Base-by-base conservation (phyloP, 2,113 vertebrate species). In the Buteo buteo region DNA sequence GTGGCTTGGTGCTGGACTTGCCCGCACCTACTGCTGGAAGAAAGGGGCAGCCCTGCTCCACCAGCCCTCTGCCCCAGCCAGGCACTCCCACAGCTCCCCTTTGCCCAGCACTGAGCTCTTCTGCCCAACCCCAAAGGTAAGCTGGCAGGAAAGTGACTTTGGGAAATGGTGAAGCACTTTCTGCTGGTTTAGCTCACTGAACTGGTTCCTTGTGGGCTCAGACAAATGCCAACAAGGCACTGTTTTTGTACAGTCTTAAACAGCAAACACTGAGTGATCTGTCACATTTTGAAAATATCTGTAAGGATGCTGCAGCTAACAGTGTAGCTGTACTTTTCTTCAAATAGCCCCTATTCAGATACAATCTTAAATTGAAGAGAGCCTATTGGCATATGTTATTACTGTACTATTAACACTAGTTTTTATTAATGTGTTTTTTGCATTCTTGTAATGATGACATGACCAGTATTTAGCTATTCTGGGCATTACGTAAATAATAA, bases 401-500 rank as follows among this genome's bases (percentile, higher is more conserved):
- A 40, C 36, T 6, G 7, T 36, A 44, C 79, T 90, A 71, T 81
- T 88, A 97, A 73, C 26, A 58, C 28, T 66, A 82, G 44, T 24
- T 91, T 94, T 89, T 86, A 66, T 86, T 86, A 72, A 67, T 66
- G 31, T 73, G 21, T 13, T 91, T 94, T 91, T 96, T 90, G 86
- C 24, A 31, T 86, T 93, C 66, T 45, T 66, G 31, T 67, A 44
- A 79, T 84, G 70, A 84, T 50, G 45, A 14, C 22, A 16, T 31
- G 25, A 34, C 45, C 55, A 79, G n/a, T 62, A 44, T 73, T 85
- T 34, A 90, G 32, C 65, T 84, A 3, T 89, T 62, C 76, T 66
- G 55, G 40, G 29, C 25, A 36, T 83, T 78, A 44, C 12, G 3
- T 81, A 80, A 86, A 74, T 81, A 77, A 57, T 82, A 76, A 82